Evolutionary conservation across 2,113 vertebrate species (phyloP), one percentile per base, ranked within the genome.

Genomic region (Morphnarchus princeps): DNA sequence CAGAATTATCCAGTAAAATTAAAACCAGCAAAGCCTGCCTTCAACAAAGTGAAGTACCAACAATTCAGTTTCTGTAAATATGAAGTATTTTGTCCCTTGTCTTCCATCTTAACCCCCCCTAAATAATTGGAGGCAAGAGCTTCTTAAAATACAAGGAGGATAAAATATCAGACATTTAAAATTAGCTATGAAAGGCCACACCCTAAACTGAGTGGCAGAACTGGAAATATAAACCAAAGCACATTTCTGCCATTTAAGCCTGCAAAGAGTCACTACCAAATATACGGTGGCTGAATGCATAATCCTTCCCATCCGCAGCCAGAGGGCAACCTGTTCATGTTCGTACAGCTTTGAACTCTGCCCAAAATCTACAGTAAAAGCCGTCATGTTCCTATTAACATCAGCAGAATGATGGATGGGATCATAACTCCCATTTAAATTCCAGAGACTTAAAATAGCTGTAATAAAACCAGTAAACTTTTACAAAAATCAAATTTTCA

Each of bases 391-490:
- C 74, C 95, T 43, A 17, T 55, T 71, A 77, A 17, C 88, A 70
- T 32, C 87, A 80, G 82, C 86, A 36, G 63, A 11, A 36, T 38
- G 82, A 95, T 55, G 82, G 80, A 83, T 81, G 92, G 90, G 88
- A 86, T 81, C 92, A 36, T 69, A 94, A 86, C 32, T 89, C 90
- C 79, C 96, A 83, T 86, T 92, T 58, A 62, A 49, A 97, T 88
- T 86, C 85, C 88, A 83, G 42, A 81, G 82, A 86, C 82, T 92
- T 82, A 63, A 95, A 94, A 83, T 58, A 93, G 90, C 86, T 83
- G 77, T 65, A 95, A 94, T 94, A 91, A 96, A 95, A 70, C 32
- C 55, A 28, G 82, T 54, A 96, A 95, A 95, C 83, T 95, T 95
- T 40, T 32, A 80, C 69, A 73, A 89, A 92, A 92, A 73, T 59